Evolutionary conservation across 2,113 vertebrate species (phyloP), one percentile per base, ranked within the genome.

Genomic region (Notarius quadriscutis): DNA sequence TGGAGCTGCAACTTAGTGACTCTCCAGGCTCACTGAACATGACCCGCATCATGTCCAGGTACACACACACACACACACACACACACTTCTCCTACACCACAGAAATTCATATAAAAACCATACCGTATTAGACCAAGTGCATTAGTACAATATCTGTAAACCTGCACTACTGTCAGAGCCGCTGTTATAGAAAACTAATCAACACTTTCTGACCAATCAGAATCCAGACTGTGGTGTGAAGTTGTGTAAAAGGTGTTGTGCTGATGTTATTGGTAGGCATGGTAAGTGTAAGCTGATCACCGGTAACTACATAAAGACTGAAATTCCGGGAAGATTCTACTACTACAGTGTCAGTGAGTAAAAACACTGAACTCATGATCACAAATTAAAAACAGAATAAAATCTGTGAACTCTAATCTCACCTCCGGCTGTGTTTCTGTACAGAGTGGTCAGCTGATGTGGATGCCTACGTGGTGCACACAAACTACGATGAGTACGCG

Each of bases 401-500:
- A 78, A 7, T 11, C 9, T 25, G 0, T n/a, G 0, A 77, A 6
- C 9, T 78, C 5, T 27, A 27, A 55, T 78, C 0, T 50, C 7
- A 60, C 5, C 4, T 22, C 25, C 83, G 57, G 75, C 15, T 15
- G 8, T 86, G 53, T 77, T 1, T 86, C 27, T 78, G n/a, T 71
- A 7, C 93, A 99, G 97, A 87, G 83, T 97, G 95, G 95, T 87
- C 91, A 0, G 1, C 90, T 2, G 94, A 95, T 18, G 91, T 97
- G 78, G 94, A 93, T 2, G 91, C 94, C 80, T 99, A 96, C 0
- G 96, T 99, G 85, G 95, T 96, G 63, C 96, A 94, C 90, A 97
- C 97, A 25, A 97, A 99, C 94, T 99, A 99, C 0, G 90, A 97
- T 0, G 97, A 99, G 89, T 99, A 97, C 0, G 96, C 96, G 9